Evolutionary conservation across 2,888 invertebrate genomes (phyloP).

Genomic region (Priocnemis perturbator): DNA sequence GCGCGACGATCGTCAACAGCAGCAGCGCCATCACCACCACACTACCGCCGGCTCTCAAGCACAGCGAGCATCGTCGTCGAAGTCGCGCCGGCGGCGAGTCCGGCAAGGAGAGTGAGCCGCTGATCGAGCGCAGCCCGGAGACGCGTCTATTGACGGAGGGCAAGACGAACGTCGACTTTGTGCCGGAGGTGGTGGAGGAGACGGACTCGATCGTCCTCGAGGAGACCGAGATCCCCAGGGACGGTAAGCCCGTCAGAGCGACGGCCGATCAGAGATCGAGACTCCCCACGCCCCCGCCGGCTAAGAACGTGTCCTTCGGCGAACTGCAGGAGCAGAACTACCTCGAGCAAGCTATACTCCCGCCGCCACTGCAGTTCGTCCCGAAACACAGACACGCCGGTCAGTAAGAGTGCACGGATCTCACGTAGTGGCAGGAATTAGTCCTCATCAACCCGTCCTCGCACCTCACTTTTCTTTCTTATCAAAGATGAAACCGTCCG

Average conservation of each 20-base stretch:
- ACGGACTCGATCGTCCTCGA: conserved; percentile 65
- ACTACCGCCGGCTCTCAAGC: conserved; percentile 54
- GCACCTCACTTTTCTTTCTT: background rate
- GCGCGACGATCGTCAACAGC: conserved; percentile 11
- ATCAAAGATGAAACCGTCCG: too few species aligned
- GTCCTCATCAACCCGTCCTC: background rate
- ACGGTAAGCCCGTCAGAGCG: conserved; percentile 40
- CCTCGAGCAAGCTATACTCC: conserved; percentile 69
- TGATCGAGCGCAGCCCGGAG: conserved; percentile 56
- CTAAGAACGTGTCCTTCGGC: conserved; percentile 73
- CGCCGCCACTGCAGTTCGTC: conserved; percentile 71
- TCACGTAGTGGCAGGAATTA: background rate
- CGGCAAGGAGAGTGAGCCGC: conserved; percentile 57
- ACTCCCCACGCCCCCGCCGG: conserved; percentile 70
- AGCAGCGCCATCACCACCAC: conserved; percentile 18
- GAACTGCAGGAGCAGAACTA: conserved; percentile 68
- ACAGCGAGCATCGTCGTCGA: conserved; percentile 48
- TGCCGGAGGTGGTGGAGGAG: conserved; percentile 66
- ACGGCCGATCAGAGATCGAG: conserved; percentile 59
- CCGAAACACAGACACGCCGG: conserved; percentile 70
- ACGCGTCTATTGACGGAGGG: conserved; percentile 45
- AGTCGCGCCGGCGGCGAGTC: conserved; percentile 41
- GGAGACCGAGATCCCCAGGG: conserved; percentile 63
- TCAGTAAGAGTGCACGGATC: conserved; percentile 37
- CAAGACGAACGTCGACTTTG: conserved; percentile 65